Evolutionary conservation across 2,888 invertebrate genomes (phyloP).

Genomic region (Rhogogaster chlorosoma): DNA sequence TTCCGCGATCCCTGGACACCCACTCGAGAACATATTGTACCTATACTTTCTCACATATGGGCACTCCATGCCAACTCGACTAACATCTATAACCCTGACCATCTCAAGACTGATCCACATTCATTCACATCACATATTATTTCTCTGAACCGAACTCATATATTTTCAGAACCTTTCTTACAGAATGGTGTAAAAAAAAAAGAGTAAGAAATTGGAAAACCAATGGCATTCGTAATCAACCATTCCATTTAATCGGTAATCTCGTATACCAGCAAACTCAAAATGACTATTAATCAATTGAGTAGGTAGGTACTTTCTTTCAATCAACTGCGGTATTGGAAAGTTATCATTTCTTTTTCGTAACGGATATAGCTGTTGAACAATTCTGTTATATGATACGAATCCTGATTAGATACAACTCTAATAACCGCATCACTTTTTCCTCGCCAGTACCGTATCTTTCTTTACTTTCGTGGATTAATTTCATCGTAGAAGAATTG

Average conservation of each 20-base stretch:
- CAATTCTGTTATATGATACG: neutral
- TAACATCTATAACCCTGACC: neutral
- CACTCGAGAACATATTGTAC: neutral
- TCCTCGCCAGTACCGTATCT: neutral
- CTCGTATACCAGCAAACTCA: neutral
- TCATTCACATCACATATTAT: neutral
- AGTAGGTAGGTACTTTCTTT: neutral
- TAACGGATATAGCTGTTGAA: neutral
- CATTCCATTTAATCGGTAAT: neutral
- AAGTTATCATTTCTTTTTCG: neutral
- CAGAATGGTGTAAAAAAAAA: too few relatives aligned
- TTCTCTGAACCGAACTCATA: neutral
- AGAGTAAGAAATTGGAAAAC: too few relatives aligned
- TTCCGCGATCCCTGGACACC: neutral
- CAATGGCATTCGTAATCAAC: too few relatives aligned
- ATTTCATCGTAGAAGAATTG: neutral
- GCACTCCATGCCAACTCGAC: neutral
- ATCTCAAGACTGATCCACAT: neutral
- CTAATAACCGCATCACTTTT: neutral
- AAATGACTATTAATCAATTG: neutral
- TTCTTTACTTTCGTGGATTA: neutral
- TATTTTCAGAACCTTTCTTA: neutral
- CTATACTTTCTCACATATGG: neutral
- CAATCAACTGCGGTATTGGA: neutral
- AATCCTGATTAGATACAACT: neutral